Conservation (phyloP, 1,140 invertebrate species). For the Trissolcus basalis region DNA sequence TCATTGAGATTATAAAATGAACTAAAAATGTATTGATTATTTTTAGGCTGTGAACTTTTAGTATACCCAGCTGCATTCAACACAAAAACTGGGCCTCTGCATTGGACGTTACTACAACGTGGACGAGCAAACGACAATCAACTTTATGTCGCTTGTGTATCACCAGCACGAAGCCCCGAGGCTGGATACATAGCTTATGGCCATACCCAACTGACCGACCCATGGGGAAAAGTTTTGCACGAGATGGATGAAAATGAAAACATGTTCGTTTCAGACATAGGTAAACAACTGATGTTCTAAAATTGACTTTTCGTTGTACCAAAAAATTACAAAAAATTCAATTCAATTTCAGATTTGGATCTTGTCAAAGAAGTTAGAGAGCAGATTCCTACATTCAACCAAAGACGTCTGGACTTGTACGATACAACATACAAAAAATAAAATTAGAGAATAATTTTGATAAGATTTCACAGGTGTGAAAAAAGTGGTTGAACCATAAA, state of each 20-base stretch:
- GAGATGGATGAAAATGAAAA: conserved; percentile 83
- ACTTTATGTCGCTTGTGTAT: conserved; percentile 84
- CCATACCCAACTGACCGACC: conserved; percentile 89
- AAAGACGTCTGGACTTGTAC: conserved; percentile 89
- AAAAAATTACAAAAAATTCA: not conserved
- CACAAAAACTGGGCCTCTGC: conserved; percentile 94
- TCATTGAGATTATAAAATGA: too few relatives aligned
- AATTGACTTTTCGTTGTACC: too few relatives aligned
- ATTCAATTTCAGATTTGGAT: conserved; percentile 80
- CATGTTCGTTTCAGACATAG: conserved; percentile 85
- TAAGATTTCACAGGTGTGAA: not conserved
- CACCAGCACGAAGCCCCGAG: conserved; percentile 84
- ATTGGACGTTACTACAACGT: conserved; percentile 91
- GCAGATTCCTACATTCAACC: conserved; percentile 87
- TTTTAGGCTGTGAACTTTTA: conserved; percentile 87
- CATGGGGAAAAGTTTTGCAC: conserved; percentile 89
- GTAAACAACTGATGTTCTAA: conserved; percentile 74
- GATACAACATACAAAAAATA: conserved; percentile 77
- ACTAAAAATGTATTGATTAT: conserved; percentile 30
- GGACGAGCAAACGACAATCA: conserved; percentile 92
- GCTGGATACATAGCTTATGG: conserved; percentile 92
- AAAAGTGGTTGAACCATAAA: not conserved
- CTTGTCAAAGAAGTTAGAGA: conserved; percentile 84
- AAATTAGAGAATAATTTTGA: conserved; percentile 4
- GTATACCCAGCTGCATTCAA: conserved; percentile 97